Percentiles rank a stretch among this genome's conserved stretches.
These are phyloP conservation scores for Brachyptera risi DNA, from an alignment of 2,888 invertebrate species.

Conservation along the genomic window DNA sequence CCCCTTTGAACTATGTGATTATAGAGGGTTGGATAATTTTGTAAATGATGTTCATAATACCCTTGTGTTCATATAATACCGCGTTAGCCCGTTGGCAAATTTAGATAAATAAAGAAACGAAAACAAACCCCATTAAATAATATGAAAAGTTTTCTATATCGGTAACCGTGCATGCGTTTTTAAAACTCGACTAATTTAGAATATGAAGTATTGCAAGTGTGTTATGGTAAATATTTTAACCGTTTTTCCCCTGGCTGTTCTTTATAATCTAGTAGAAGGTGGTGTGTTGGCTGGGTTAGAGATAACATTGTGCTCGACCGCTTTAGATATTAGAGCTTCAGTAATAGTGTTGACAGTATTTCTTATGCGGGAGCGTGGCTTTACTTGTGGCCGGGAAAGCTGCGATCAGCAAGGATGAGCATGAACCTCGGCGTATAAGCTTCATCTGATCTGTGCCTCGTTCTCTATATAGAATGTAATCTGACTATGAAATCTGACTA, in stretches of 20 bases:
- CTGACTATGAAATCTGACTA: too few relatives aligned
- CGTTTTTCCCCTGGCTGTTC: slow-evolving; percentile 4
- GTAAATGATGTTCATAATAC: slow-evolving; percentile 10
- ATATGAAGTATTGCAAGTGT: slow-evolving; percentile 26
- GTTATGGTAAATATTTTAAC: too few relatives aligned
- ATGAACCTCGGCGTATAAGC: too few relatives aligned
- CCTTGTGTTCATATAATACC: neutral
- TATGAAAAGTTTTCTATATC: slow-evolving; percentile 29
- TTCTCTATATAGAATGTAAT: too few relatives aligned
- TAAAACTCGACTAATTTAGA: slow-evolving; percentile 29
- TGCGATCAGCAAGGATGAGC: slow-evolving; percentile 40
- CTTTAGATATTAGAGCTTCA: slow-evolving; percentile 19
- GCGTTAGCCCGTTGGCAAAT: slow-evolving; percentile 16
- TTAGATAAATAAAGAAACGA: slow-evolving; percentile 25
- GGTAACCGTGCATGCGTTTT: slow-evolving; percentile 28
- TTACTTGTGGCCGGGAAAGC: slow-evolving; percentile 36
- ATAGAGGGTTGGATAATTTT: neutral
- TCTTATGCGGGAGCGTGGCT: slow-evolving; percentile 44
- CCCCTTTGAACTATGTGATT: slow-evolving; percentile 2
- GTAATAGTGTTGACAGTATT: slow-evolving; percentile 45
- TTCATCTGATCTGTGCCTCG: too few relatives aligned
- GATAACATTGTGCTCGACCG: slow-evolving; percentile 17
- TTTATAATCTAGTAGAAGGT: neutral
- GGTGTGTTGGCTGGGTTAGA: neutral
- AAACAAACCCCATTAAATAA: slow-evolving; percentile 27